phyloP scores from a whole-genome alignment of 2,888 invertebrate species.

The Ligdia adustata region DNA sequence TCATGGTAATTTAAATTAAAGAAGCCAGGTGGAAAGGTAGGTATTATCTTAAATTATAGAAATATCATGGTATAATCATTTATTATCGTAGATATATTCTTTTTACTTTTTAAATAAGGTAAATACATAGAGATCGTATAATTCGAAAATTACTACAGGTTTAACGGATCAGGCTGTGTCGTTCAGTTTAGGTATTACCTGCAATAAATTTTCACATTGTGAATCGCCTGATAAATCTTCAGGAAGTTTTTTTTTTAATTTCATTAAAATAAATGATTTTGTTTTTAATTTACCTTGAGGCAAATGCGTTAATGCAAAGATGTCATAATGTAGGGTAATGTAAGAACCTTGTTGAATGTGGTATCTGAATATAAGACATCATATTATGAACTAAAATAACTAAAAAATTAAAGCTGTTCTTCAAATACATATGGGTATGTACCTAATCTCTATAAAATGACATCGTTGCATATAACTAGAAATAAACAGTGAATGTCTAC shows the following conservation, averaged over 20 bases:
- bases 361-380: too few species aligned
- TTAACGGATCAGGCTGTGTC: too few species aligned
- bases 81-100: constrained; percentile 15
- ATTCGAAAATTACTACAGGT: too few species aligned
- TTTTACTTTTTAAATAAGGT: background rate
- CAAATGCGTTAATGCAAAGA: constrained; percentile 16
- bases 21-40: constrained; percentile 1
- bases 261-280: constrained; percentile 12
- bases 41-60: constrained; percentile 33
- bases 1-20: background rate
- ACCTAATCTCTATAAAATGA: background rate
- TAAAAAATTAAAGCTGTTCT: too few species aligned
- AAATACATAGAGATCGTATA: constrained; percentile 14
- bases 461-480: constrained; percentile 3
- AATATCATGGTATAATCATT: constrained; percentile 24
- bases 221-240: background rate
- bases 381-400: too few species aligned
- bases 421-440: background rate
- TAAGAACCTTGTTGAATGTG: too few species aligned
- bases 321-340: too few species aligned
- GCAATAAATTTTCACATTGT: background rate
- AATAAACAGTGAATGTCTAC: constrained; percentile 1
- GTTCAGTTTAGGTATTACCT: too few species aligned
- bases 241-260: constrained; percentile 13
- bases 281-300: constrained; percentile 26